Evolutionary conservation across 2,113 vertebrate genomes (phyloP).

Genomic region (Paedocypris sp.): DNA sequence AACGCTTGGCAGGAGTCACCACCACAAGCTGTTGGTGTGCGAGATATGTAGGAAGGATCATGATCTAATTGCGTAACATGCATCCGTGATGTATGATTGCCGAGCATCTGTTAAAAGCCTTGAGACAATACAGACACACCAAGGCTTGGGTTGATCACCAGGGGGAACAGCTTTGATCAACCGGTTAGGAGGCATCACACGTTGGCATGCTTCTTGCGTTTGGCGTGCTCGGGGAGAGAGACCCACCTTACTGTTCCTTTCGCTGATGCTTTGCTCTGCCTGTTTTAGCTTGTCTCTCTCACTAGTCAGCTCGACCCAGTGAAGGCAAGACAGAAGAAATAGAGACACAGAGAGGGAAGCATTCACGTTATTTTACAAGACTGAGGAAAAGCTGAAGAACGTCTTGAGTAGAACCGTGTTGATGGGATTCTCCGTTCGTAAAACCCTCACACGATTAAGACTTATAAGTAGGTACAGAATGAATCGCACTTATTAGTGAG

Average conservation of each 20-base stretch:
- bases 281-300: slow-evolving; percentile 62
- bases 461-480: too few species aligned
- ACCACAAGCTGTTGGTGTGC: neutral
- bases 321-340: slow-evolving; percentile 34
- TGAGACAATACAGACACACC: neutral
- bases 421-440: too few species aligned
- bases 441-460: too few species aligned
- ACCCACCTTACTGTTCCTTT: slow-evolving; percentile 67
- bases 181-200: neutral
- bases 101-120: neutral
- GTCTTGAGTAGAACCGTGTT: too few species aligned
- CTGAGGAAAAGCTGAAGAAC: too few species aligned
- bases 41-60: neutral
- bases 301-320: slow-evolving; percentile 59
- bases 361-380: too few species aligned
- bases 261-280: slow-evolving; percentile 59
- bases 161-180: slow-evolving; percentile 9
- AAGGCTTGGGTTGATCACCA: neutral
- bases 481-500: too few species aligned
- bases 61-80: neutral
- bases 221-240: slow-evolving; percentile 7
- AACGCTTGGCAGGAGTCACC: neutral
- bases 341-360: slow-evolving; percentile 24
- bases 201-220: neutral
- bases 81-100: slow-evolving; percentile 14